phyloP scores from a whole-genome alignment of 2,113 vertebrate genomes.

The Lampris megalopsis region DNA sequence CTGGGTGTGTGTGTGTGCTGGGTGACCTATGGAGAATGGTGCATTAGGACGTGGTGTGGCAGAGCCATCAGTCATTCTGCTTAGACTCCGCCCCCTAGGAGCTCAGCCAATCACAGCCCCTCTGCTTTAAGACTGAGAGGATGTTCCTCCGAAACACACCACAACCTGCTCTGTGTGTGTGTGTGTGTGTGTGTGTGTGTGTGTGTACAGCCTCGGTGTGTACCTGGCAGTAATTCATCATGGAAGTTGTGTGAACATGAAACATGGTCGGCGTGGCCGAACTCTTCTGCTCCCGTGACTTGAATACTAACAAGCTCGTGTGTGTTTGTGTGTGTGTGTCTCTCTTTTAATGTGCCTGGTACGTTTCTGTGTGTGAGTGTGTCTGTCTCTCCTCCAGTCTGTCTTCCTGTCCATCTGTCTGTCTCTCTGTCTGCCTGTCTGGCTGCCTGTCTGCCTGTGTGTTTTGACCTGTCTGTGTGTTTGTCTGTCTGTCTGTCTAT shows the following conservation, averaged over 20 bases:
- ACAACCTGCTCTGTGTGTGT: not conserved
- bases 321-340: not conserved
- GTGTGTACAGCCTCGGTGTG: too few relatives aligned
- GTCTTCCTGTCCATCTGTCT: not conserved
- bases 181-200: not conserved
- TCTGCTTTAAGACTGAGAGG: not conserved
- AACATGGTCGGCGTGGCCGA: too few relatives aligned
- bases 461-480: not conserved
- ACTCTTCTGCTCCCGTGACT: too few relatives aligned
- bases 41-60: not conserved
- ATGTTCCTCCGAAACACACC: not conserved
- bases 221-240: too few relatives aligned
- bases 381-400: too few relatives aligned
- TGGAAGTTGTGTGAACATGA: too few relatives aligned
- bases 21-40: not conserved
- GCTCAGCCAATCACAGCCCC: not conserved
- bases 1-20: too few relatives aligned
- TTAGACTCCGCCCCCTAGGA: not conserved
- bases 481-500: not conserved
- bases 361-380: not conserved
- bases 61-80: constrained; percentile 21
- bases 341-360: not conserved
- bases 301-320: not conserved
- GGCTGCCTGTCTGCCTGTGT: not conserved
- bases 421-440: not conserved